phyloP scores from a whole-genome alignment of 2,113 vertebrate genomes.

The Nesogale talazaci region DNA sequence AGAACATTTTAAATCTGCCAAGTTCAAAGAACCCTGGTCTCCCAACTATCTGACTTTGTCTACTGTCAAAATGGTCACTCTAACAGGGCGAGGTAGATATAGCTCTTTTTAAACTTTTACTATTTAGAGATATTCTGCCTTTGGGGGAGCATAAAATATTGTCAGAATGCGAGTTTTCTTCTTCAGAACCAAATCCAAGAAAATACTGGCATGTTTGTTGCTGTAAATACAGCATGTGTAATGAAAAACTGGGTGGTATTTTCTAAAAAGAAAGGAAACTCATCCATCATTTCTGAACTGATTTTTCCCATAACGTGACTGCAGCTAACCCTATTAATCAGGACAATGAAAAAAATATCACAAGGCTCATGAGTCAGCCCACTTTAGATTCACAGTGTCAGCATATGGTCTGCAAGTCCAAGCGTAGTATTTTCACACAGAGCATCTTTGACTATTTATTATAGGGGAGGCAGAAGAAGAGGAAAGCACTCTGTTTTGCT shows the following conservation, averaged over 20 bases:
- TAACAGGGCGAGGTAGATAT: background rate
- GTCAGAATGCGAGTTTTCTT: constrained; percentile 22
- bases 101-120: background rate
- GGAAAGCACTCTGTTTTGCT: constrained; percentile 46
- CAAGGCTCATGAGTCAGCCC: constrained; percentile 64
- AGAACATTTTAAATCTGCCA: background rate
- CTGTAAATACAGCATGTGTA: constrained; percentile 33
- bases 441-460: constrained; percentile 50
- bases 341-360: constrained; percentile 60
- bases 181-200: background rate
- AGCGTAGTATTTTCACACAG: constrained; percentile 23
- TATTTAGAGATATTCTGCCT: constrained; percentile 14
- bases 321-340: constrained; percentile 72
- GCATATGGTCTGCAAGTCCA: constrained; percentile 57
- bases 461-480: constrained; percentile 15
- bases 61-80: background rate
- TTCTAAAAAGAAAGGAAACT: constrained; percentile 61
- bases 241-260: constrained; percentile 58
- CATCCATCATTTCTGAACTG: constrained; percentile 50
- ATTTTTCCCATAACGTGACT: constrained; percentile 66
- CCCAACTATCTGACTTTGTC: background rate
- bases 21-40: background rate
- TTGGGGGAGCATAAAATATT: background rate
- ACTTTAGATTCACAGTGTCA: constrained; percentile 50
- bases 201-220: background rate